Conservation (phyloP, 2,113 vertebrate genomes). For the Microtus ochrogaster region DNA sequence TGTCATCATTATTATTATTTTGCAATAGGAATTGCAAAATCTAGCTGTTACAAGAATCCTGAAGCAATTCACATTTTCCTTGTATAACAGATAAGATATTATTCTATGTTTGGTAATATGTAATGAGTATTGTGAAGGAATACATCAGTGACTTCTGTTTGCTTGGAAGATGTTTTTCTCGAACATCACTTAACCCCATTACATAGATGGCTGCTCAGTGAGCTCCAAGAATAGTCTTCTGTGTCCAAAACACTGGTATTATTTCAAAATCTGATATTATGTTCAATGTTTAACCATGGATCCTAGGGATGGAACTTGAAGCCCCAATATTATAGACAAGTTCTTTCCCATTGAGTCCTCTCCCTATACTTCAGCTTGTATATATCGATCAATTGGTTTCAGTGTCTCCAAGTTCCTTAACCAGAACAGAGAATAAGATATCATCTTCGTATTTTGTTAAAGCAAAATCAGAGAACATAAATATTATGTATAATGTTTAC, state of each 20-base stretch:
- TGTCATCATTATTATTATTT: not conserved
- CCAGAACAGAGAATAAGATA: not conserved
- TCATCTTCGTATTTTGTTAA: not conserved
- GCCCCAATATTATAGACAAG: not conserved
- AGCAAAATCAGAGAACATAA: not conserved
- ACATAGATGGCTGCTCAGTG: not conserved
- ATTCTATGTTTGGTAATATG: not conserved
- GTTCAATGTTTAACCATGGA: too few species aligned
- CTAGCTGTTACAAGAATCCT: not conserved
- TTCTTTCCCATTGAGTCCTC: not conserved
- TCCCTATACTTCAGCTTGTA: accelerated
- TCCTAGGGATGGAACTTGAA: not conserved
- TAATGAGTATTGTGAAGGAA: not conserved
- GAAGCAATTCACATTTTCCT: not conserved
- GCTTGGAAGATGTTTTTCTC: too few species aligned
- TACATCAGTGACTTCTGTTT: not conserved
- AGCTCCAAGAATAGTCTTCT: not conserved
- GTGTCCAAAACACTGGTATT: not conserved
- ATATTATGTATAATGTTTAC: not conserved
- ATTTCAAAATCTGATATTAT: not conserved
- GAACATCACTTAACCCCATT: not conserved
- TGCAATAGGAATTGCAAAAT: not conserved
- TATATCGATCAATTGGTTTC: not conserved
- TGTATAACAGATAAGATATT: not conserved
- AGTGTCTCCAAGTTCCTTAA: not conserved